phyloP scores from a whole-genome alignment of 2,797 vertebrate species.

The Todus mexicanus region DNA sequence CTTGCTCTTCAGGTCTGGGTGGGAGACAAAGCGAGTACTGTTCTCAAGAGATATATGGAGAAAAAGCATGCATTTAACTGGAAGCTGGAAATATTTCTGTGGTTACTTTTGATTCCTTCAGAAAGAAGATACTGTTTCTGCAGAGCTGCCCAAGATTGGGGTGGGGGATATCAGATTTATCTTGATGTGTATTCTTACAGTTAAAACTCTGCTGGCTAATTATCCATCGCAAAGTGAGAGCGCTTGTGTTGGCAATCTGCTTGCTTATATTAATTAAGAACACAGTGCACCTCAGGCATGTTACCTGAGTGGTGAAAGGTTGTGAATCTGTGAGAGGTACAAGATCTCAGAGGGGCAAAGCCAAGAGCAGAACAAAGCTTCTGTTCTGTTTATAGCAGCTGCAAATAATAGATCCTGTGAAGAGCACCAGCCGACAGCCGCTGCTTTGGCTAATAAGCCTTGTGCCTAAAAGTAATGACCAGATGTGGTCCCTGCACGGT shows the following conservation, averaged over 20 bases:
- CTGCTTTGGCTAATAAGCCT: not conserved
- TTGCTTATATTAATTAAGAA: not conserved
- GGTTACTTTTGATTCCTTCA: constrained; percentile 6
- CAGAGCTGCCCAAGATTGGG: not conserved
- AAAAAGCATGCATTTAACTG: not conserved
- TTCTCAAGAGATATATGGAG: constrained; percentile 20
- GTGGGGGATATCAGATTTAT: not conserved
- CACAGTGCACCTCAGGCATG: not conserved
- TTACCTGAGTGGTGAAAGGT: not conserved
- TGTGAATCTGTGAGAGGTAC: not conserved
- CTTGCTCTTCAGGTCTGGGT: constrained; percentile 27
- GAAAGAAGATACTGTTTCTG: constrained; percentile 45
- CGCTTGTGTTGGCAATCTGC: not conserved
- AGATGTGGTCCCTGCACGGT: not conserved
- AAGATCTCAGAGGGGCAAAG: not conserved
- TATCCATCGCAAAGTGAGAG: not conserved
- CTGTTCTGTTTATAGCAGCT: not conserved
- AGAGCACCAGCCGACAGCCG: not conserved
- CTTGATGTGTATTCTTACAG: not conserved
- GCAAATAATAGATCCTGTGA: not conserved
- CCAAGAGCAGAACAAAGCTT: not conserved
- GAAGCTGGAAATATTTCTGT: not conserved
- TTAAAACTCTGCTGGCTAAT: not conserved
- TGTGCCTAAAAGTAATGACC: not conserved
- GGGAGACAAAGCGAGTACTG: constrained; percentile 31